Percentiles rank a stretch among this genome's conserved stretches.
These are phyloP conservation scores for Polypedilum vanderplanki DNA, from an alignment of 1,140 invertebrate species.

Conservation along the genomic window DNA sequence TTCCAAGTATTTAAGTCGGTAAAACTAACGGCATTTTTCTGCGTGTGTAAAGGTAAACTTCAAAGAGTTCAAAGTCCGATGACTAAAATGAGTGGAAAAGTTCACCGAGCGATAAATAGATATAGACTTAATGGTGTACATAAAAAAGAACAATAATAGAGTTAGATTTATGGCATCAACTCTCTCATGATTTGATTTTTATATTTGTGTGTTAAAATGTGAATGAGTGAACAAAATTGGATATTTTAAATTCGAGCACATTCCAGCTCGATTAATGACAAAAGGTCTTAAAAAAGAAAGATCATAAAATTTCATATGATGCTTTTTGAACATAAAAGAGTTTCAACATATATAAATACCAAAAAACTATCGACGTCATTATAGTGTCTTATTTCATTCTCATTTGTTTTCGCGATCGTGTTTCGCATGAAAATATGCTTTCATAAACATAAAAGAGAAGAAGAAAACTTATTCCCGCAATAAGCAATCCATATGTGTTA, in stretches of 20 bases:
- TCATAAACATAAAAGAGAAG: background rate
- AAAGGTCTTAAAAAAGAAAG: background rate
- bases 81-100: too few relatives aligned
- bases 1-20: too few relatives aligned
- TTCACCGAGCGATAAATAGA: too few relatives aligned
- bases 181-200: too few relatives aligned
- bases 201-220: too few relatives aligned
- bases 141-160: too few relatives aligned
- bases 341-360: background rate
- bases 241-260: background rate
- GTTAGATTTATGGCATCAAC: too few relatives aligned
- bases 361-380: background rate
- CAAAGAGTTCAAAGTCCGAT: too few relatives aligned
- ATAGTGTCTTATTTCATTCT: background rate
- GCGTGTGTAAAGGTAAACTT: too few relatives aligned
- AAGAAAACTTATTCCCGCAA: background rate
- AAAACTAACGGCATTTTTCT: too few relatives aligned
- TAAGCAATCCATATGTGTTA: background rate
- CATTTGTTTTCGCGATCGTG: conserved; percentile 14
- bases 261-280: conserved; percentile 1
- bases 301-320: background rate
- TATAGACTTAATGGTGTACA: too few relatives aligned
- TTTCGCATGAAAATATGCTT: conserved; percentile 18
- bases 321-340: background rate
- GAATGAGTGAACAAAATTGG: too few relatives aligned